Conservation (phyloP, 92 coral and sea anemone genomes). For the Parazoanthus darwini region DNA sequence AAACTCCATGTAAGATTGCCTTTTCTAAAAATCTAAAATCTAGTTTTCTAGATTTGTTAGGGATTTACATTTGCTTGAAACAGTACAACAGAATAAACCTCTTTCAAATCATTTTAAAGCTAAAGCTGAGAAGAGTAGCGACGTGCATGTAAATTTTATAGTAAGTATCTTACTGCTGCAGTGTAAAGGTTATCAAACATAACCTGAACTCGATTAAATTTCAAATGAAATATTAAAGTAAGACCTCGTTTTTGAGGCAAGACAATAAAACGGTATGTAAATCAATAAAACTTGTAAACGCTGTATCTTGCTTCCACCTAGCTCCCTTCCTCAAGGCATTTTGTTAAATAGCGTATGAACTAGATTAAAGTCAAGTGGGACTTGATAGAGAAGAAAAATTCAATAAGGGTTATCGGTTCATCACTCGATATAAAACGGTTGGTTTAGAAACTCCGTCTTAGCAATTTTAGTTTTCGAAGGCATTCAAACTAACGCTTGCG, state of each 20-base stretch:
- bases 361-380: neutral
- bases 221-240: too few species aligned
- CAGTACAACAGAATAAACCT: neutral
- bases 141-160: neutral
- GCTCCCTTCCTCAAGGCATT: neutral
- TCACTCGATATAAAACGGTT: too few species aligned
- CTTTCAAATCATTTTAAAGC: too few species aligned
- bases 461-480: neutral
- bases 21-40: too few species aligned
- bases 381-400: neutral
- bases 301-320: neutral
- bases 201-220: neutral
- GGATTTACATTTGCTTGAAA: neutral
- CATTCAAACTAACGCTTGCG: neutral
- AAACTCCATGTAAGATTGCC: neutral
- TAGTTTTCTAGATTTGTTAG: neutral
- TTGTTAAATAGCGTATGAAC: neutral
- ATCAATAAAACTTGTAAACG: too few species aligned
- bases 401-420: neutral
- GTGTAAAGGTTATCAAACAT: neutral
- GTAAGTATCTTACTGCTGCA: neutral
- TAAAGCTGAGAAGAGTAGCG: neutral
- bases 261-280: neutral
- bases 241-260: neutral
- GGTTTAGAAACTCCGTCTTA: neutral